Evolutionary conservation across 2,888 invertebrate genomes (phyloP).

Genomic region (Hedya salicella): DNA sequence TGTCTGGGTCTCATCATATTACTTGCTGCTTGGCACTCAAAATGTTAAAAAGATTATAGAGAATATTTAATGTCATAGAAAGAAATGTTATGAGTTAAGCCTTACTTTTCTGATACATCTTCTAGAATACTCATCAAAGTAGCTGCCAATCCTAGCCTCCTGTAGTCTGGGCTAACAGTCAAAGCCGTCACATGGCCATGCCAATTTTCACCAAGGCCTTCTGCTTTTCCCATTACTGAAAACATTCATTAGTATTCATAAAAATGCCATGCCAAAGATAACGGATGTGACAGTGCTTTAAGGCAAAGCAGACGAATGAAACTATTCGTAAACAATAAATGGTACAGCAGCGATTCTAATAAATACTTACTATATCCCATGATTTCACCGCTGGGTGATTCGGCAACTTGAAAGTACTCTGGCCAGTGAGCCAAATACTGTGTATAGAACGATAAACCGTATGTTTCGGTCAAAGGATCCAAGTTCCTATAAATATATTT

Average conservation of each 20-base stretch:
- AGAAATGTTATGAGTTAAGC: no score
- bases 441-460: slow-evolving; percentile 97
- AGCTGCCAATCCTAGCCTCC: slow-evolving; percentile 96
- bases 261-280: no score
- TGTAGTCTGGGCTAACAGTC: slow-evolving; percentile 97
- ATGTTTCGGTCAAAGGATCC: slow-evolving; percentile 98
- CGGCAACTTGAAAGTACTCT: slow-evolving; percentile 98
- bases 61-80: no score
- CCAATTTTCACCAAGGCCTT: slow-evolving; percentile 98
- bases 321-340: no score
- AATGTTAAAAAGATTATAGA: no score
- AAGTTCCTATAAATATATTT: slow-evolving; percentile 90
- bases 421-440: slow-evolving; percentile 99
- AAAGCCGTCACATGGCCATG: slow-evolving; percentile 99
- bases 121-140: slow-evolving; percentile 97
- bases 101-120: slow-evolving; percentile 96
- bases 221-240: slow-evolving; percentile 99
- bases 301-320: no score
- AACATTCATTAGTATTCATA: no score
- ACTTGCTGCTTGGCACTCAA: no score
- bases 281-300: no score
- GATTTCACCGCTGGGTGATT: slow-evolving; percentile 97
- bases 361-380: slow-evolving; percentile 98
- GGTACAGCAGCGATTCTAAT: neutral
- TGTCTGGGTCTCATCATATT: no score